phyloP scores from a whole-genome alignment of 2,797 vertebrate genomes.

The Oophaga sylvatica region DNA sequence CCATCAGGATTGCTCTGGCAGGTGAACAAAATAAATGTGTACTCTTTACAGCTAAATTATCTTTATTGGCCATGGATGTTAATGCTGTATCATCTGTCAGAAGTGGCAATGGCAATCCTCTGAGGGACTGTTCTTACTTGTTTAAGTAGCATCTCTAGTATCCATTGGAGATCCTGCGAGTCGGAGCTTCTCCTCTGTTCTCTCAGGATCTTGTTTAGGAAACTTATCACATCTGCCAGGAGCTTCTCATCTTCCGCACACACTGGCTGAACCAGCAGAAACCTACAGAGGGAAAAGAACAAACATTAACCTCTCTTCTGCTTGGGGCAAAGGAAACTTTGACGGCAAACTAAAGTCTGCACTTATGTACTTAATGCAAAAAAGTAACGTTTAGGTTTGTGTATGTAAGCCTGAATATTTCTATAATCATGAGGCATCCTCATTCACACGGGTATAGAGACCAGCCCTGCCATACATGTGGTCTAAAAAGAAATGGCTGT shows the following conservation, averaged over 20 bases:
- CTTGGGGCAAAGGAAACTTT: constrained; percentile 13
- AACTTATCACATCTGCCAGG: constrained; percentile 86
- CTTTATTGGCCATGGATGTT: constrained; percentile 61
- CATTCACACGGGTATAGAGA: too few relatives aligned
- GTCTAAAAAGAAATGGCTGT: too few relatives aligned
- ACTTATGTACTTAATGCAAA: not conserved
- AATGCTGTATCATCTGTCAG: constrained; percentile 60
- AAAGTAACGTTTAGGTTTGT: not conserved
- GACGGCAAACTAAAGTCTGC: constrained; percentile 6
- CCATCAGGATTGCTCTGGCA: constrained; percentile 55
- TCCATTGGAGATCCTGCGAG: constrained; percentile 83
- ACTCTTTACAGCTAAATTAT: constrained; percentile 62
- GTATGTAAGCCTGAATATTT: not conserved
- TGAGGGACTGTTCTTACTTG: constrained; percentile 75
- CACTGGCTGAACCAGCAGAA: constrained; percentile 90
- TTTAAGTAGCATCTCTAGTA: constrained; percentile 87
- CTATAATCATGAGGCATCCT: too few relatives aligned
- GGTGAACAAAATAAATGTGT: constrained; percentile 61
- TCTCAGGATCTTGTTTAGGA: constrained; percentile 86
- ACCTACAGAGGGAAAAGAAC: constrained; percentile 75
- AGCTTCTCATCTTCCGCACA: constrained; percentile 90
- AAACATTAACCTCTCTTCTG: constrained; percentile 36
- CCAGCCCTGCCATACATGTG: too few relatives aligned
- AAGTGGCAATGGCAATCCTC: constrained; percentile 49
- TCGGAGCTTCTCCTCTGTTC: constrained; percentile 74